Evolutionary conservation across 2,888 invertebrate species (phyloP).

Genomic region (Peribatodes rhomboidaria): DNA sequence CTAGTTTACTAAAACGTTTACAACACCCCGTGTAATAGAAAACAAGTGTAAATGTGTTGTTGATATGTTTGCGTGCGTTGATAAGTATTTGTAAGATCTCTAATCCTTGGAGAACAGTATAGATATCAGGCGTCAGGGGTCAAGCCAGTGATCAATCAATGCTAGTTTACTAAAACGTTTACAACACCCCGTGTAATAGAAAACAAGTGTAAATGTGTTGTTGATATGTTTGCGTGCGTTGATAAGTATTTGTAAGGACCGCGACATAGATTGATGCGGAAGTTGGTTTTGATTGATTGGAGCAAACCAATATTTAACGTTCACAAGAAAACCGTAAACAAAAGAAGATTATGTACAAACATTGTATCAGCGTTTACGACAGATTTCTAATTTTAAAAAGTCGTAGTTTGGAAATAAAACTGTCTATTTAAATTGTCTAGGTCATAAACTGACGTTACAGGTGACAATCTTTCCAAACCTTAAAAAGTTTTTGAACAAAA

Average conservation of each 20-base stretch:
- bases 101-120: constrained; percentile 9
- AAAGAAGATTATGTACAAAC: too few relatives aligned
- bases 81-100: background rate
- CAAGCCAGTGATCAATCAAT: constrained; percentile 35
- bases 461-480: too few relatives aligned
- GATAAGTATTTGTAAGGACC: background rate
- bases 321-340: too few relatives aligned
- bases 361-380: too few relatives aligned
- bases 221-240: constrained; percentile 6
- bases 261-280: constrained; percentile 3
- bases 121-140: constrained; percentile 35
- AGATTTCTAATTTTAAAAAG: too few relatives aligned
- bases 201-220: constrained; percentile 13
- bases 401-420: too few relatives aligned
- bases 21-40: constrained; percentile 12
- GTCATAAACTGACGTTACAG: too few relatives aligned
- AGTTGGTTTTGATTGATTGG: background rate
- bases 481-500: too few relatives aligned
- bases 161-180: constrained; percentile 25
- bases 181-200: constrained; percentile 13
- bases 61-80: constrained; percentile 6
- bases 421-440: too few relatives aligned
- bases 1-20: too few relatives aligned
- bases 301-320: background rate
- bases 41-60: constrained; percentile 12